Evolutionary conservation across 2,888 invertebrate species (phyloP).

Genomic region (Sinelater perroti): DNA sequence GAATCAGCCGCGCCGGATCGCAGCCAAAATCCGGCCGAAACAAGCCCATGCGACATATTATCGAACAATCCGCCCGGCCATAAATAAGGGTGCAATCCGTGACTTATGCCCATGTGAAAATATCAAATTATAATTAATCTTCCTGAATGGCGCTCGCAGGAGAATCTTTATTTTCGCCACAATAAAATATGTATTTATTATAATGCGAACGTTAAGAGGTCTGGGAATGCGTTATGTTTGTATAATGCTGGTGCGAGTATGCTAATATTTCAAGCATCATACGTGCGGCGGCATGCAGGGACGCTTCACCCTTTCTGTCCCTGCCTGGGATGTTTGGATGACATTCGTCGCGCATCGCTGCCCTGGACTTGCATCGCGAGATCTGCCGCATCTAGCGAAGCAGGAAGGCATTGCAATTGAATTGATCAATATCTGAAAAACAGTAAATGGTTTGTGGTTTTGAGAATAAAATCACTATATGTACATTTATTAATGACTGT

Average conservation of each 20-base stretch:
- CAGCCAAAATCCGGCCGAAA: background rate
- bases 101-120: conserved; percentile 47
- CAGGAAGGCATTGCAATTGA: no score
- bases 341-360: conserved; percentile 41
- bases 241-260: conserved; percentile 35
- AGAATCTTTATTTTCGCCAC: conserved; percentile 44
- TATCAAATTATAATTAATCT: conserved; percentile 49
- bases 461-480: no score
- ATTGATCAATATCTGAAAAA: no score
- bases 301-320: conserved; percentile 26
- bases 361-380: conserved; percentile 9
- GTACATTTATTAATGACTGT: no score
- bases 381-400: no score
- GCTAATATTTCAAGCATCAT: conserved; percentile 37
- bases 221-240: conserved; percentile 36
- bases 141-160: conserved; percentile 39
- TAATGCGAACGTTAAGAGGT: conserved; percentile 42
- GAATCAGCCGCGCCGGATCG: background rate
- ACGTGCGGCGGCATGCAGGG: conserved; percentile 33
- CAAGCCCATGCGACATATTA: conserved; percentile 33
- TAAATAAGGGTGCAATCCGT: conserved; percentile 41
- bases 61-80: conserved; percentile 37
- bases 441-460: no score
- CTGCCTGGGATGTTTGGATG: conserved; percentile 41
- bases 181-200: conserved; percentile 49